Conservation (phyloP, 23 tunicate genomes). For the Pegea sp. region DNA sequence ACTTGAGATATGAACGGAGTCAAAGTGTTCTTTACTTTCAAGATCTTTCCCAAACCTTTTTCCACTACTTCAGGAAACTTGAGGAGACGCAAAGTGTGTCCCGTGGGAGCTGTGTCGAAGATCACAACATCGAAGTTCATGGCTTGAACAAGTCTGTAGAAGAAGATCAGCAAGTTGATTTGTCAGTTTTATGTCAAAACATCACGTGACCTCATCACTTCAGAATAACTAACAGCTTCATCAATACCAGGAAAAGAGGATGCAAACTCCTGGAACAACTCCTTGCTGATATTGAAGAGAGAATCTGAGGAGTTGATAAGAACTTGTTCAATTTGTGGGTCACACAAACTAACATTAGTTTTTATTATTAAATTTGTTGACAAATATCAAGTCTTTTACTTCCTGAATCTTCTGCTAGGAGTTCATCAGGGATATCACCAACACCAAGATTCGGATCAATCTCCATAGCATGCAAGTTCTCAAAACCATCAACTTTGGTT, state of each 20-base stretch:
- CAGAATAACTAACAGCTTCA: conserved; percentile 92
- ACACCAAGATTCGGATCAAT: conserved; percentile 89
- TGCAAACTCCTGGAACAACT: conserved; percentile 54
- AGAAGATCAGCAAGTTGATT: too few relatives aligned
- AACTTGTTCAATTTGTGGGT: too few relatives aligned
- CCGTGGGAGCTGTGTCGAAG: conserved; percentile 97
- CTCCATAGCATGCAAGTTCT: conserved; percentile 89
- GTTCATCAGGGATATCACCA: conserved; percentile 85
- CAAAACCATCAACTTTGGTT: conserved; percentile 79
- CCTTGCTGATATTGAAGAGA: conserved; percentile 44
- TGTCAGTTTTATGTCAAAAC: too few relatives aligned
- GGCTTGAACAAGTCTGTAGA: conserved; percentile 31
- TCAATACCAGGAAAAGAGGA: conserved; percentile 94
- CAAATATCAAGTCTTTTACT: too few relatives aligned
- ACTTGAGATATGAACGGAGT: conserved; percentile 48
- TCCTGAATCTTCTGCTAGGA: too few relatives aligned
- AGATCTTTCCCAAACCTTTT: conserved; percentile 65
- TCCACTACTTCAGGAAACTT: conserved; percentile 88
- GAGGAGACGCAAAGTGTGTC: conserved; percentile 78
- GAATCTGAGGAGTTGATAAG: too few relatives aligned
- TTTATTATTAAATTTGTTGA: too few relatives aligned
- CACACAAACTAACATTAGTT: too few relatives aligned
- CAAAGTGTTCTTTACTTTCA: conserved; percentile 58
- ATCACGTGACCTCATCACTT: conserved; percentile 88
- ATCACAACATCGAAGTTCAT: conserved; percentile 91